Evolutionary conservation across 2,888 invertebrate genomes (phyloP), one percentile per base, ranked within the genome.

Genomic region (Tuta absoluta): DNA sequence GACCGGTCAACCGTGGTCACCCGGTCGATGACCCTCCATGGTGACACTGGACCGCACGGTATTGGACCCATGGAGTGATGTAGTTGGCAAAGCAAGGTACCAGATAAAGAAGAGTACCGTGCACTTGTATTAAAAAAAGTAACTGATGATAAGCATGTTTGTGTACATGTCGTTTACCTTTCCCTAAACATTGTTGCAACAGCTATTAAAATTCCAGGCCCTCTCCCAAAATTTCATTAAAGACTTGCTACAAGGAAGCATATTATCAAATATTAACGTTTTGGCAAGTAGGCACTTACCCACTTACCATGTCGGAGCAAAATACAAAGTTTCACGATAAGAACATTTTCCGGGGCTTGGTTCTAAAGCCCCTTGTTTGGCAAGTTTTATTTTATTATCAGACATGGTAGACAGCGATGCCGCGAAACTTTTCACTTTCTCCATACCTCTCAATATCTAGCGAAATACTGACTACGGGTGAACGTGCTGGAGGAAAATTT

Each of bases 1-100:
- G 74, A 79, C 77, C 88, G 85, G 88, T 86, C 89, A 86, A 84
- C 86, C 85, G 82, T 82, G 78, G 76, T 75, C 79, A 71, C 72
- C 74, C 83, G 89, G 89, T 84, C 89, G 74, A 82, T 85, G 88
- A 88, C 88, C 77, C 73, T 70, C 67, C 69, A 71, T 74, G 76
- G 73, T 80, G 80, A 82, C 80, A 80, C 73, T 78, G 69, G 71
- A 73, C 73, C 59, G 57, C 64, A 45, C 17, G n/a, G n/a, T 45
- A n/a, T 45, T n/a, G 17, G 17, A 17, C n/a, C n/a, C 4, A 17
- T 45, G n/a, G 3, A 14, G 4, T 17, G 45, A 33, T 33, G 33
- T 28, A 28, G 28, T 28, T 41, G 41, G 41, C 4, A 14, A 14
- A 41, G 41, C 11, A 5, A 10, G 2, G 12, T 14, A n/a, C n/a